Conservation (phyloP, 2,113 vertebrate genomes). For the Alouatta palliata region DNA sequence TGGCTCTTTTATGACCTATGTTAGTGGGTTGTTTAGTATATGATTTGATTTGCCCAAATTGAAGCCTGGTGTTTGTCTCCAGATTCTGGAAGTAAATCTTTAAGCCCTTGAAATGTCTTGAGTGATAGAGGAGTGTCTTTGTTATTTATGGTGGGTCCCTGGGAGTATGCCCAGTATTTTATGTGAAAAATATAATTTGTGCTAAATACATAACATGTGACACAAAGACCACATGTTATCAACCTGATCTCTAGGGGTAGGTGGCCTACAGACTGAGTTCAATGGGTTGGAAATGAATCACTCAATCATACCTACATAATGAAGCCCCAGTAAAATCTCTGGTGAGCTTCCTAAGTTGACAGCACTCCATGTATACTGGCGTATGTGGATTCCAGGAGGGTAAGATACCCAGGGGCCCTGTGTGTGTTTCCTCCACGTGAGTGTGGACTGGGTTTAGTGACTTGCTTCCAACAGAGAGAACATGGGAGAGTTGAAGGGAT, state of each 20-base stretch:
- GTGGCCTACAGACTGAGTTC: not conserved
- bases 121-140: too few species aligned
- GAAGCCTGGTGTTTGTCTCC: not conserved
- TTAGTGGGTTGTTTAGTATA: not conserved
- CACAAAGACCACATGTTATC: not conserved
- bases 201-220: not conserved
- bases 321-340: not conserved
- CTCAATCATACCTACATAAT: not conserved
- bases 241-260: not conserved
- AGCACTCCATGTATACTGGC: too few species aligned
- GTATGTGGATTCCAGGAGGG: not conserved
- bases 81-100: not conserved
- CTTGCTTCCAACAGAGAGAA: not conserved
- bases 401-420: too few species aligned
- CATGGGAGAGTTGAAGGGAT: not conserved
- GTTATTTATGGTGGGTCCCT: not conserved
- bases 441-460: not conserved
- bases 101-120: not conserved
- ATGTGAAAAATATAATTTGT: not conserved
- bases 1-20: not conserved
- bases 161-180: not conserved
- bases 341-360: too few species aligned
- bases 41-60: not conserved
- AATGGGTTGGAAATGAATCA: not conserved
- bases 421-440: not conserved